These are phyloP conservation scores for Phrynosoma blainvillii DNA, from an alignment of 2,113 vertebrate species.

Conservation along the genomic window DNA sequence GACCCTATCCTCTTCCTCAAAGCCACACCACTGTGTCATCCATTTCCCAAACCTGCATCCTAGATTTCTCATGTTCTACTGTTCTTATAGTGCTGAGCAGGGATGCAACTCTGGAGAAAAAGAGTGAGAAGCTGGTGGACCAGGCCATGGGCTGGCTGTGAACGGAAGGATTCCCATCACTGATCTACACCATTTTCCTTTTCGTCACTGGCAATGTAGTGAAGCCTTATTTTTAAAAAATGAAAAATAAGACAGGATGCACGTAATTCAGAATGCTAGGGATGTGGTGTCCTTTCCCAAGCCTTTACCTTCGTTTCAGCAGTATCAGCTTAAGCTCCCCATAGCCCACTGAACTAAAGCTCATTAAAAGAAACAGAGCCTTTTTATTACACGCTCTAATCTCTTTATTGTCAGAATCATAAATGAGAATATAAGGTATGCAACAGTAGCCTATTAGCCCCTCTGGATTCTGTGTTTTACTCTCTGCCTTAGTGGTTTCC, in stretches of 20 bases:
- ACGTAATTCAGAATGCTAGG: not conserved
- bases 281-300: not conserved
- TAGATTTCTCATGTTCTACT: too few relatives aligned
- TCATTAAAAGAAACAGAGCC: conserved; percentile 56
- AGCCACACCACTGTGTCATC: too few relatives aligned
- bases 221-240: not conserved
- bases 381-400: conserved; percentile 55
- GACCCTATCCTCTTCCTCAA: too few relatives aligned
- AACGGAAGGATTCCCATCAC: not conserved
- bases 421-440: conserved; percentile 35
- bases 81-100: too few relatives aligned
- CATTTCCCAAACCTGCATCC: too few relatives aligned
- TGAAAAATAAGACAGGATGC: not conserved
- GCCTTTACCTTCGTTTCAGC: conserved; percentile 19
- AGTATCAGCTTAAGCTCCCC: not conserved
- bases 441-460: conserved; percentile 22
- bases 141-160: too few relatives aligned
- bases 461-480: conserved; percentile 13
- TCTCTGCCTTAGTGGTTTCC: conserved; percentile 48
- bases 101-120: too few relatives aligned
- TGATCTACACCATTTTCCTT: not conserved
- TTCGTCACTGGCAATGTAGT: not conserved
- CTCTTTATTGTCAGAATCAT: conserved; percentile 39
- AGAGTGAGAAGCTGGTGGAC: too few relatives aligned
- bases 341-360: conserved; percentile 39